phyloP scores from a whole-genome alignment of 2,888 invertebrate species.

The Meiosimyza decipiens region DNA sequence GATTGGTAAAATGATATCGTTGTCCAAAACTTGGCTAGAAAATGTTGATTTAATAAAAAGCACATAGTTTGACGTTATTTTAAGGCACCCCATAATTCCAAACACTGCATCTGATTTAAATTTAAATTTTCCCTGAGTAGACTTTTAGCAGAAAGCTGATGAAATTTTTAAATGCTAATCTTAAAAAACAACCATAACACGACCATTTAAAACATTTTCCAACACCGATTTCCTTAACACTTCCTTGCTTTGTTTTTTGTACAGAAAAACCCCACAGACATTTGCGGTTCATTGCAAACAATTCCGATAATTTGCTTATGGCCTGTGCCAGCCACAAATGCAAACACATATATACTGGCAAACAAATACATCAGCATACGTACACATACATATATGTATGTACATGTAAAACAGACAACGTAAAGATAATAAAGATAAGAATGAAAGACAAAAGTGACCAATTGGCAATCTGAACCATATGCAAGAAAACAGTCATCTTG shows the following conservation, averaged over 20 bases:
- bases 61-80: too few relatives aligned
- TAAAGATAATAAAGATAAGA: constrained; percentile 32
- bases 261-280: constrained; percentile 1
- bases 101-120: too few relatives aligned
- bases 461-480: constrained; percentile 27
- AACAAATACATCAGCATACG: not conserved
- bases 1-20: too few relatives aligned
- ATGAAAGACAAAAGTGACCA: constrained; percentile 34
- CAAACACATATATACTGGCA: not conserved
- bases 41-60: too few relatives aligned
- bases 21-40: too few relatives aligned
- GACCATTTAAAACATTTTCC: not conserved
- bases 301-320: constrained; percentile 33
- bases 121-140: too few relatives aligned
- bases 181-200: not conserved
- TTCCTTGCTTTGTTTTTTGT: too few relatives aligned
- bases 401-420: not conserved
- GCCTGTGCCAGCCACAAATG: constrained; percentile 7
- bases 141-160: too few relatives aligned
- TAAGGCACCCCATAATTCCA: too few relatives aligned
- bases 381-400: not conserved
- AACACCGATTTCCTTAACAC: too few relatives aligned
- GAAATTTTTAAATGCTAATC: too few relatives aligned
- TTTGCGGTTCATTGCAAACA: constrained; percentile 35
- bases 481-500: constrained; percentile 1